Evolutionary conservation across 1,140 invertebrate genomes (phyloP), one percentile per base, ranked within the genome.

Genomic region (Drosophila parabipectinata): DNA sequence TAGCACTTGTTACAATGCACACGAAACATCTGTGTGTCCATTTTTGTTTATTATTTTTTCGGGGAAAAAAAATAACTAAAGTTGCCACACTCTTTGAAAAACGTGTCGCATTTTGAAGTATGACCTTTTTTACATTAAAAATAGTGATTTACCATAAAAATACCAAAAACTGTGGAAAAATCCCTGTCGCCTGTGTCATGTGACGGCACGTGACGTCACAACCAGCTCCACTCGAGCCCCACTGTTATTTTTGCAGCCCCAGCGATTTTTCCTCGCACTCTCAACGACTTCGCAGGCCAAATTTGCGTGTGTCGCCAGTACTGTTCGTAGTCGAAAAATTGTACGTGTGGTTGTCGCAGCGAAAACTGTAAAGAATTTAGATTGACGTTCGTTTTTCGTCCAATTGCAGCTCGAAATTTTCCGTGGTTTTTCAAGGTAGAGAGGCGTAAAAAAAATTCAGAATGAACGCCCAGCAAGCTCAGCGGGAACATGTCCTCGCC

Each of bases 401-500:
- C 60, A 51, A 26, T 81, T 82, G 44, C 72, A 88, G 83, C 84
- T 88, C 79, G 83, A 88, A 88, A 88, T 88, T 88, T 88, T 79
- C 83, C 76, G 83, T 79, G 83, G 79, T 79, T 50, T 89, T 89
- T 88, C 75, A 85, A 87, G 71, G 76, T 76, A 84, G 71, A 75
- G 41, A 72, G 55, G 77, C 73, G 72, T 57, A 81, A 51, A 83
- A 48, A 78, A 84, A 69, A 80, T 45, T 53, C 78, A 88, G 79
- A 79, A 88, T 88, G 83, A 88, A 88, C 71, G 69, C 90, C 73
- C 63, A 75, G 21, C 91, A 96, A 92, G 95, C 95, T 56, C 83
- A 87, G 59, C 94, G 94, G 91, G 96, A 98, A 91, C 97, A 98
- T 93, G 94, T 96, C 92, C 93, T 99, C 88, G 98, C 98, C 59